Evolutionary conservation across 2,113 vertebrate species (phyloP), one percentile per base, ranked within the genome.

Genomic region (Nothocercus julius): DNA sequence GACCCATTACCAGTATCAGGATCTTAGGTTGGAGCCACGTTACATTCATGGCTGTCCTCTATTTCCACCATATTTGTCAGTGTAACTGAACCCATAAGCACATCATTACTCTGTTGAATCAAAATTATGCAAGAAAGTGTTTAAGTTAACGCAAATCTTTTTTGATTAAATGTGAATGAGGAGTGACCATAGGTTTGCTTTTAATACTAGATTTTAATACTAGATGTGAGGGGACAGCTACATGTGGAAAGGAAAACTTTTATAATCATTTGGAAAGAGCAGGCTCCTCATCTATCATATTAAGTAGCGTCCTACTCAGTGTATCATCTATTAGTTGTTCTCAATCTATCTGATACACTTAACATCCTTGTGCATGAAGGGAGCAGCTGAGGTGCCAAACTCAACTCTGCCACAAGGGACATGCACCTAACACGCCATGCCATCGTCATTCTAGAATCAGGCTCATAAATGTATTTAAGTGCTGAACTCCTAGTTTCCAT

Each of bases 251-350:
- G 54, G 54, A 14, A 56, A 56, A 56, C 27, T 30, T 27, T 53
- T 9, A 56, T 56, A 30, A 32, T 38, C 19, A 27, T 11, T 1
- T 51, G 36, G 20, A 82, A 82, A 75, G 25, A 47, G 7, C 34
- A 89, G 68, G 32, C 11, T 82, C 17, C 49, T 82, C n/a, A 63
- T 6, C 24, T 59, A 51, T n/a, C n/a, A 19, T 45, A 36, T 24
- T 25, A 21, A 30, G 5, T 1, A 5, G 5, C 1, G 1, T 54
- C 25, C 38, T 64, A 7, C 42, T 59, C 25, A 8, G 13, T 3
- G 3, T 17, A 4, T 13, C 19, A 32, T 13, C 20, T 42, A 21
- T 9, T 9, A 44, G 27, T 27, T 12, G 13, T 7, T 8, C 15
- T 78, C 11, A 20, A 8, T 36, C 36, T 49, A 21, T 36, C 68